Conservation (phyloP, 2,797 vertebrate species). For the Phoeniculus purpureus region DNA sequence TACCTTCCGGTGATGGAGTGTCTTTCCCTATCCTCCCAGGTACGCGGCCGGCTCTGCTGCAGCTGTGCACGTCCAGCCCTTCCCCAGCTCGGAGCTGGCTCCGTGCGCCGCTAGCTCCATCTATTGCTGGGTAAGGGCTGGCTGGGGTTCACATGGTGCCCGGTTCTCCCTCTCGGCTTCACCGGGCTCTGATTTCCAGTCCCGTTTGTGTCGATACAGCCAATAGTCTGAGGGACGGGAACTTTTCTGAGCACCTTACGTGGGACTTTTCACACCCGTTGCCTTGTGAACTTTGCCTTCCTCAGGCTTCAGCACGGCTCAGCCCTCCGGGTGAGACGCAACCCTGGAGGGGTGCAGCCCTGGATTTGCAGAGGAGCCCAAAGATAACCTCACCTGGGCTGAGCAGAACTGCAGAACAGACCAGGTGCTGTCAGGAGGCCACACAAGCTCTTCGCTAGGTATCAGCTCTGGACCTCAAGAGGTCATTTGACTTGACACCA, state of each 20-base stretch:
- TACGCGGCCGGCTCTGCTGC: constrained; percentile 6
- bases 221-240: too few relatives aligned
- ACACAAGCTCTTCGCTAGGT: too few relatives aligned
- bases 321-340: too few relatives aligned
- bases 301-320: too few relatives aligned
- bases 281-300: accelerated
- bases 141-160: neutral
- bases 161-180: neutral
- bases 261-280: accelerated
- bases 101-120: constrained; percentile 58
- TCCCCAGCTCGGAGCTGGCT: neutral
- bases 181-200: neutral
- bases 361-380: too few relatives aligned
- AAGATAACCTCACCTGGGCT: too few relatives aligned
- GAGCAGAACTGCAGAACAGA: too few relatives aligned
- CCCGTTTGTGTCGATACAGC: accelerated
- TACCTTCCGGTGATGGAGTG: constrained; percentile 75
- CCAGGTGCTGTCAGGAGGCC: too few relatives aligned
- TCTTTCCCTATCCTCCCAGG: constrained; percentile 65
- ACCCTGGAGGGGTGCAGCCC: too few relatives aligned
- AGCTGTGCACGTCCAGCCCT: constrained; percentile 67
- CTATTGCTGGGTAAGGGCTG: constrained; percentile 18
- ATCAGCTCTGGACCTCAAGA: too few relatives aligned
- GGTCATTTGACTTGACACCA: too few relatives aligned
- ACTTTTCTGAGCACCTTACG: neutral